A percentile compares a stretch with the other conserved stretches of the same genome.
These are phyloP conservation scores for Sinonovacula constricta DNA, from an alignment of 1,140 invertebrate genomes.

Conservation along the genomic window DNA sequence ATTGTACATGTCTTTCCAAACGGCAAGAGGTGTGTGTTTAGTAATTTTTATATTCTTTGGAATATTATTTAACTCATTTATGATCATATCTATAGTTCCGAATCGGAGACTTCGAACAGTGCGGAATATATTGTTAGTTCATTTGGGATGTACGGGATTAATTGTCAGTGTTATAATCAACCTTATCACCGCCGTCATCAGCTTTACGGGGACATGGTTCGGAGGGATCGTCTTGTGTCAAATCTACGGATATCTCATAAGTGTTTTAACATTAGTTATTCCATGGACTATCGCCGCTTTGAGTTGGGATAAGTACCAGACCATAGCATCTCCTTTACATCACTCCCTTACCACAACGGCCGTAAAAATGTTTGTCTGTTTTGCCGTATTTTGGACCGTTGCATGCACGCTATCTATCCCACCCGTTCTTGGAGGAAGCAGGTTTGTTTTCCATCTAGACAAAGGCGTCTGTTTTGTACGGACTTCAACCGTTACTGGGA, in stretches of 20 bases:
- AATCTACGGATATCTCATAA: slow-evolving; percentile 61
- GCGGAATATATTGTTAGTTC: slow-evolving; percentile 70
- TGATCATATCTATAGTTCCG: slow-evolving; percentile 71
- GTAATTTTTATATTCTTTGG: slow-evolving; percentile 64
- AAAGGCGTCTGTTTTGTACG: slow-evolving; percentile 48
- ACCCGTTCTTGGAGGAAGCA: slow-evolving; percentile 26
- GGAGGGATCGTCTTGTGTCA: slow-evolving; percentile 61
- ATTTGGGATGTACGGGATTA: slow-evolving; percentile 67
- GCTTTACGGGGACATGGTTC: slow-evolving; percentile 62
- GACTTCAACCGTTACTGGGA: slow-evolving; percentile 22
- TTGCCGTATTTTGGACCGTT: slow-evolving; percentile 64
- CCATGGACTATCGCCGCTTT: slow-evolving; percentile 72
- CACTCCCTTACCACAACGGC: slow-evolving; percentile 70
- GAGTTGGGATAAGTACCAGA: slow-evolving; percentile 75
- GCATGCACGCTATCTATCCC: slow-evolving; percentile 45
- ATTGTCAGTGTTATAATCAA: slow-evolving; percentile 60
- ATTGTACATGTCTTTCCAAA: slow-evolving; percentile 39
- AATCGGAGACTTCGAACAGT: slow-evolving; percentile 70
- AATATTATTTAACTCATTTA: slow-evolving; percentile 66
- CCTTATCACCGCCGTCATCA: slow-evolving; percentile 57
- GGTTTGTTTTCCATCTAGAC: slow-evolving; percentile 40
- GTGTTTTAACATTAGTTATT: slow-evolving; percentile 58
- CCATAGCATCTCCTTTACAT: slow-evolving; percentile 71
- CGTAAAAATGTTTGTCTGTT: slow-evolving; percentile 66
- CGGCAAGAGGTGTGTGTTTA: slow-evolving; percentile 63